Percentiles rank a stretch among this genome's conserved stretches.
These are phyloP conservation scores for Cataglyphis albicans DNA, from an alignment of 2,888 invertebrate species.

Conservation along the genomic window DNA sequence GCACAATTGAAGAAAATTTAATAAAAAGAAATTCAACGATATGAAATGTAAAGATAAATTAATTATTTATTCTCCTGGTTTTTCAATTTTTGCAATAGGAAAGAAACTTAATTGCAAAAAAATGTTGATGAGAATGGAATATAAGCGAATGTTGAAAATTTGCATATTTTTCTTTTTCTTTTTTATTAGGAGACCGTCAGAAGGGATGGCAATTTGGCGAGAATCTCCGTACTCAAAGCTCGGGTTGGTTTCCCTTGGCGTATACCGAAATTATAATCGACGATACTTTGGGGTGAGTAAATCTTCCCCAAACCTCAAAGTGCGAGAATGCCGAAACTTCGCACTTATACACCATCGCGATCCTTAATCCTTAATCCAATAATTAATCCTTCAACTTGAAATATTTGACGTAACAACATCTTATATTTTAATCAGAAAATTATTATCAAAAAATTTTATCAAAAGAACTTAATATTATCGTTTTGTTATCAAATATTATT, in stretches of 20 bases:
- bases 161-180: constrained; percentile 30
- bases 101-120: neutral
- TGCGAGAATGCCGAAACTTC: constrained; percentile 6
- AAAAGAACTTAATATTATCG: neutral
- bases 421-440: neutral
- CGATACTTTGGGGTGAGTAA: constrained; percentile 88
- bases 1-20: too few relatives aligned
- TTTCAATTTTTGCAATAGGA: constrained; percentile 25
- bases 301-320: constrained; percentile 7
- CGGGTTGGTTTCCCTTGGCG: constrained; percentile 98
- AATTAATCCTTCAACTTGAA: constrained; percentile 17
- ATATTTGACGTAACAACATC: neutral
- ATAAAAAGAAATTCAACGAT: neutral
- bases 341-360: neutral
- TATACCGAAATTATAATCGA: constrained; percentile 94
- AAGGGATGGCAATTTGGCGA: constrained; percentile 99
- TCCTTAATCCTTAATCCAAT: too few relatives aligned
- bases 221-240: constrained; percentile 95
- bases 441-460: neutral
- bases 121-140: constrained; percentile 11
- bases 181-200: constrained; percentile 90
- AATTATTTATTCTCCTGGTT: neutral
- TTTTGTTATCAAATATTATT: neutral
- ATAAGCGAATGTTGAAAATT: constrained; percentile 28
- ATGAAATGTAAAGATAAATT: constrained; percentile 16